phyloP scores from a whole-genome alignment of 2,797 vertebrate species.

The Neosilurus hyrtlii region DNA sequence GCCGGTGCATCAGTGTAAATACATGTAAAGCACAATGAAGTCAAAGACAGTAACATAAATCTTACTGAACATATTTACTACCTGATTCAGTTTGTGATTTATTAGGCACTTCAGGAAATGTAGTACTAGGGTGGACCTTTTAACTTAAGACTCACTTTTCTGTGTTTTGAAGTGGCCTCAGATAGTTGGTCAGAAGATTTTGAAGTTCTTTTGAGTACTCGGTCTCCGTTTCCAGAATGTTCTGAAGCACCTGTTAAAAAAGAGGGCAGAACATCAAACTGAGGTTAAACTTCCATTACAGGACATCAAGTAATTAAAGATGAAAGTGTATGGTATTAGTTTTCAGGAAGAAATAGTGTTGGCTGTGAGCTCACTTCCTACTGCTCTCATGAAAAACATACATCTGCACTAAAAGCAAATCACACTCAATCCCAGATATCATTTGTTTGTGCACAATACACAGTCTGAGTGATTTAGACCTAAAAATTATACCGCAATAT shows the following conservation, averaged over 20 bases:
- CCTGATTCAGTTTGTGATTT: neutral
- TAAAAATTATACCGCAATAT: too few relatives aligned
- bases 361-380: neutral
- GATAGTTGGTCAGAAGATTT: conserved; percentile 86
- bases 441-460: neutral
- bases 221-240: conserved; percentile 94
- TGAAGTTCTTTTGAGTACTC: conserved; percentile 94
- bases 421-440: neutral
- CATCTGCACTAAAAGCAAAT: neutral
- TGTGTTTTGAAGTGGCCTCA: conserved; percentile 86
- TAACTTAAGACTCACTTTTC: conserved; percentile 78
- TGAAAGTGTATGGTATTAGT: neutral
- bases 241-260: conserved; percentile 88
- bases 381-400: neutral
- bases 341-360: neutral
- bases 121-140: neutral
- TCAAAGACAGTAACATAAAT: neutral
- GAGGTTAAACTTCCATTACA: neutral
- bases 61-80: neutral
- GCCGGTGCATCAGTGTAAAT: neutral
- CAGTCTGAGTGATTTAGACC: too few relatives aligned
- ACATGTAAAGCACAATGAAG: neutral
- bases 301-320: neutral
- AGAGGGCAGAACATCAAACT: conserved; percentile 27
- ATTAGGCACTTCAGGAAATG: neutral